Conservation (phyloP, 2,797 vertebrate genomes). For the Pygocentrus nattereri region DNA sequence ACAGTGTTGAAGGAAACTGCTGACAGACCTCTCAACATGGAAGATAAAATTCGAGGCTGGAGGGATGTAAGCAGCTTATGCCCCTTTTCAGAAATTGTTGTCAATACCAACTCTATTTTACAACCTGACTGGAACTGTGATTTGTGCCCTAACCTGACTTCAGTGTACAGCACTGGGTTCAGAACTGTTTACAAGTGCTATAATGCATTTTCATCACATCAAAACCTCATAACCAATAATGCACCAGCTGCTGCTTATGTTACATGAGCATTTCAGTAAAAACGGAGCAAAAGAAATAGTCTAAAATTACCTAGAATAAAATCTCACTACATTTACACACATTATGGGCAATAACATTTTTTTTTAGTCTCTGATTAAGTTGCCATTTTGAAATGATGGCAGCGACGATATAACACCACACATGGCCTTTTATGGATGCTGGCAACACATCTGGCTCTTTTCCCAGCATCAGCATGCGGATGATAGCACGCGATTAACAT, state of each 20-base stretch:
- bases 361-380: not conserved
- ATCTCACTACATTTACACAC: no score
- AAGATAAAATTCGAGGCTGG: slow-evolving; percentile 29
- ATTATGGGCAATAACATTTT: no score
- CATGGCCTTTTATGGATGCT: slow-evolving; percentile 19
- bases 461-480: slow-evolving; percentile 10
- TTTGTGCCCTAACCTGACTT: not conserved
- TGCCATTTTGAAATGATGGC: no score
- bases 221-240: no score
- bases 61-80: slow-evolving; percentile 45
- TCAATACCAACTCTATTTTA: slow-evolving; percentile 30
- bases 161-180: no score
- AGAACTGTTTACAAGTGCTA: no score
- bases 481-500: not conserved
- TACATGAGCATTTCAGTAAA: no score
- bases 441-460: slow-evolving; percentile 15
- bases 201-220: no score
- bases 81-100: slow-evolving; percentile 42
- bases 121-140: slow-evolving; percentile 26
- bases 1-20: slow-evolving; percentile 51
- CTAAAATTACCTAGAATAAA: no score
- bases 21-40: slow-evolving; percentile 55
- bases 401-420: slow-evolving; percentile 7
- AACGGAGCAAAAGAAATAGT: no score
- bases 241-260: no score